These are phyloP conservation scores for Manis crassicaudata DNA, from an alignment of 2,797 vertebrate species.

Conservation along the genomic window DNA sequence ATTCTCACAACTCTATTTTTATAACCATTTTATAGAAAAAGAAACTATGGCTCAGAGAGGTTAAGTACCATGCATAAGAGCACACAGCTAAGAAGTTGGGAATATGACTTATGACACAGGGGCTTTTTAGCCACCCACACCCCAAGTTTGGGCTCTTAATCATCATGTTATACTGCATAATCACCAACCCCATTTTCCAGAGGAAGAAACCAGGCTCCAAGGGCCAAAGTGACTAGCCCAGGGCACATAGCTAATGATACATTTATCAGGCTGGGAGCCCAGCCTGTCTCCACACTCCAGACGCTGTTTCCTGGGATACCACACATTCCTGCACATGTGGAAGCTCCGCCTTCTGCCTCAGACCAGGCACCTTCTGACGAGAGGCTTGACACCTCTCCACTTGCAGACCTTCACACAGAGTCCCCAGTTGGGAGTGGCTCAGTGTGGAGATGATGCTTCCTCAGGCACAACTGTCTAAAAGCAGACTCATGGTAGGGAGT, in stretches of 20 bases:
- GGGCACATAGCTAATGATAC: rapidly evolving
- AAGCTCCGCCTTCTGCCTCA: not conserved
- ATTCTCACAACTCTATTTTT: not conserved
- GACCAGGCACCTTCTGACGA: rapidly evolving
- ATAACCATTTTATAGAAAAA: not conserved
- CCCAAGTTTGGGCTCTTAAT: not conserved
- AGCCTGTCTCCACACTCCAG: not conserved
- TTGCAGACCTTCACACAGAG: not conserved
- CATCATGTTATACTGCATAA: not conserved
- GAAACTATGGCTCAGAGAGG: not conserved
- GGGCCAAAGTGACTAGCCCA: not conserved
- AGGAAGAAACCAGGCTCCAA: not conserved
- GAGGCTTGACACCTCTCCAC: not conserved
- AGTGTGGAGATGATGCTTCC: not conserved
- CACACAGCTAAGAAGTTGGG: not conserved
- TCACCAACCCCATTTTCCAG: not conserved
- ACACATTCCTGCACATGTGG: rapidly evolving
- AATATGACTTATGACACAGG: not conserved
- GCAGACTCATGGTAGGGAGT: no score
- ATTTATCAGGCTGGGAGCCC: no score
- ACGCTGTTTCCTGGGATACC: not conserved
- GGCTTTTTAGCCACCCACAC: not conserved
- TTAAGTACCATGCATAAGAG: not conserved
- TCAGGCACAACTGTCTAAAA: not conserved
- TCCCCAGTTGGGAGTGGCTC: not conserved